Percentiles rank a stretch among this genome's conserved stretches.
Evolutionary conservation across 2,113 vertebrate genomes (phyloP).

Genomic region (Paraplagusia blochii): DNA sequence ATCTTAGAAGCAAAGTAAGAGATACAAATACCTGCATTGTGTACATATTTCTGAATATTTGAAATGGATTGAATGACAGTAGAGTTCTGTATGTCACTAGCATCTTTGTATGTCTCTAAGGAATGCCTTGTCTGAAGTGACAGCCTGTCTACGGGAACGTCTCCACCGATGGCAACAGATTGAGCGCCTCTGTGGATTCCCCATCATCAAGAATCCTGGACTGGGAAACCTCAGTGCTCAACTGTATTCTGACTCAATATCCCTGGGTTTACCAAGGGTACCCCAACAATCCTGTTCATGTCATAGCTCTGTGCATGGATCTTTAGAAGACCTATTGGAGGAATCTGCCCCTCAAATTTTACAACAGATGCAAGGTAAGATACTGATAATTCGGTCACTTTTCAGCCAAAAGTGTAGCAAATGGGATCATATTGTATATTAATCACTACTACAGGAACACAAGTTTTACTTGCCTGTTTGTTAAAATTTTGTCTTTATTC

Average conservation of each 20-base stretch:
- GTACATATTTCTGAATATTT: background rate
- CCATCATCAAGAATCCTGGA: slow-evolving; percentile 89
- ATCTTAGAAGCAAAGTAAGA: slow-evolving; percentile 96
- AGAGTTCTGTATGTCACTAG: background rate
- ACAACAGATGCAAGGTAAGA: slow-evolving; percentile 63
- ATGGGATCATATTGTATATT: too few species aligned
- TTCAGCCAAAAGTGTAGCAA: background rate
- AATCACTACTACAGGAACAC: too few species aligned
- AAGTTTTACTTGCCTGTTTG: too few species aligned
- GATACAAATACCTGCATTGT: background rate
- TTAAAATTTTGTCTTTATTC: too few species aligned
- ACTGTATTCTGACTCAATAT: slow-evolving; percentile 88
- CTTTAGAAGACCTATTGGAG: slow-evolving; percentile 87
- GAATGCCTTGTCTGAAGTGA: slow-evolving; percentile 90
- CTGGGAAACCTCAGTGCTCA: slow-evolving; percentile 86
- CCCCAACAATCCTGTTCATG: slow-evolving; percentile 82
- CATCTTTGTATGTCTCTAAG: slow-evolving; percentile 64
- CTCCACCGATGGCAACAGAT: slow-evolving; percentile 97
- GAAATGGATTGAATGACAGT: background rate
- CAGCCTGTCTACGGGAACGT: slow-evolving; percentile 88
- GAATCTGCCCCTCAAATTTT: slow-evolving; percentile 51
- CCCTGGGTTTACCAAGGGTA: slow-evolving; percentile 83
- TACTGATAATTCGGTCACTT: background rate
- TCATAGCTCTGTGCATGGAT: slow-evolving; percentile 75
- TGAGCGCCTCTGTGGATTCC: slow-evolving; percentile 90